Base-by-base conservation (phyloP, 2,888 invertebrate species). In the Anoplius nigerrimus region DNA sequence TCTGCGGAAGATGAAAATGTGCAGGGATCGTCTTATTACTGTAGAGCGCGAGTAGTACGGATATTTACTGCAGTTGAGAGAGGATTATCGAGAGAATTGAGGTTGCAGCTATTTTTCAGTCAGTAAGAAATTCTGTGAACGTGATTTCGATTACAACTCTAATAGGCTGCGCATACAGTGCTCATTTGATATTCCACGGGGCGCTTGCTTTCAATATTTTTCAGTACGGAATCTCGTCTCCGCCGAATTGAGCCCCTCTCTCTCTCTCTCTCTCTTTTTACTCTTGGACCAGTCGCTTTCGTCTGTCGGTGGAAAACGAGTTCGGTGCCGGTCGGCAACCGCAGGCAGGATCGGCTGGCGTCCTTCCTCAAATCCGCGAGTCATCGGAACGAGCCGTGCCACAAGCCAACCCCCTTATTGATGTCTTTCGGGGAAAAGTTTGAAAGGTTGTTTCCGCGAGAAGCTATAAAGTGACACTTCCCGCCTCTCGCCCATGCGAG, bases 111-210 rank as follows among this genome's bases (percentile, higher is more conserved):
- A n/a, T n/a, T n/a, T n/a, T n/a, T n/a, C n/a, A n/a, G n/a, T n/a
- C n/a, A n/a, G n/a, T n/a, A n/a, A n/a, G n/a, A n/a, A n/a, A n/a
- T n/a, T n/a, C n/a, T n/a, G n/a, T n/a, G n/a, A n/a, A n/a, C n/a
- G n/a, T n/a, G n/a, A n/a, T n/a, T n/a, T 84, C 86, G 87, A 87
- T 87, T 87, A 86, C 84, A 34, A 82, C 76, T 76, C 84, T 82
- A 84, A 84, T 82, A 82, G 78, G 75, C 69, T 65, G 8, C 20
- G n/a, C 63, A 34, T 56, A 66, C 54, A 55, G 18, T 71, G 66
- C 80, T 84, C 81, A 84, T 87, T 87, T 81, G 72, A 84, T 86
- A 87, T 87, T 87, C 87, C 82, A 80, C 78, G 81, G 82, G 79
- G 82, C 80, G 76, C 77, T 70, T 71, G 73, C 82, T 83, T 80